These are phyloP conservation scores for Sebastes minor DNA, from an alignment of 2,797 vertebrate genomes.

Conservation along the genomic window DNA sequence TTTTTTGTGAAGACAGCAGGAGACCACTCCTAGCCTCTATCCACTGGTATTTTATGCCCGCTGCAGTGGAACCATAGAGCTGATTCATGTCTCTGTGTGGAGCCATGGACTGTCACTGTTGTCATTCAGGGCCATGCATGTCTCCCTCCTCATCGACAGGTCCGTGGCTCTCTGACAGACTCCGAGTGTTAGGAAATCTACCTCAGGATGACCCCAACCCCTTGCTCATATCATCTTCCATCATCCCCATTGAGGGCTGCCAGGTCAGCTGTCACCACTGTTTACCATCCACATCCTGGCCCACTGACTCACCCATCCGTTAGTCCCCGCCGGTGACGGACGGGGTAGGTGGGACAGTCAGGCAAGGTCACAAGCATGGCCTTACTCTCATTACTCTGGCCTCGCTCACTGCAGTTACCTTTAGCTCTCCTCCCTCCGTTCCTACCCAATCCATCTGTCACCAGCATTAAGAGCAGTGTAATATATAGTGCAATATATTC, in stretches of 20 bases:
- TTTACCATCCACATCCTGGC: constrained; percentile 57
- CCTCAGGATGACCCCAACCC: constrained; percentile 61
- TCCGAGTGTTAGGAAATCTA: constrained; percentile 60
- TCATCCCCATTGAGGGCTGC: constrained; percentile 56
- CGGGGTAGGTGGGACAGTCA: constrained; percentile 50
- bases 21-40: not conserved
- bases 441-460: constrained; percentile 55
- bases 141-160: constrained; percentile 36
- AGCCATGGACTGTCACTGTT: constrained; percentile 33
- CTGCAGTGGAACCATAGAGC: constrained; percentile 13
- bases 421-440: constrained; percentile 22
- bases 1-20: not conserved
- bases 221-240: constrained; percentile 56
- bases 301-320: constrained; percentile 63
- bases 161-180: constrained; percentile 41
- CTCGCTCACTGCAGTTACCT: constrained; percentile 63
- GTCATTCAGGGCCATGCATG: constrained; percentile 56
- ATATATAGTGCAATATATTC: constrained; percentile 55
- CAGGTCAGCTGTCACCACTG: constrained; percentile 71
- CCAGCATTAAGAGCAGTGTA: constrained; percentile 37
- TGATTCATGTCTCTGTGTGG: constrained; percentile 39
- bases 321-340: constrained; percentile 50
- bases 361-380: constrained; percentile 68
- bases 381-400: constrained; percentile 65
- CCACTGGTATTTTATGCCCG: constrained; percentile 12